phyloP scores from a whole-genome alignment of 1,140 invertebrate species.

The Mizuhopecten yessoensis region DNA sequence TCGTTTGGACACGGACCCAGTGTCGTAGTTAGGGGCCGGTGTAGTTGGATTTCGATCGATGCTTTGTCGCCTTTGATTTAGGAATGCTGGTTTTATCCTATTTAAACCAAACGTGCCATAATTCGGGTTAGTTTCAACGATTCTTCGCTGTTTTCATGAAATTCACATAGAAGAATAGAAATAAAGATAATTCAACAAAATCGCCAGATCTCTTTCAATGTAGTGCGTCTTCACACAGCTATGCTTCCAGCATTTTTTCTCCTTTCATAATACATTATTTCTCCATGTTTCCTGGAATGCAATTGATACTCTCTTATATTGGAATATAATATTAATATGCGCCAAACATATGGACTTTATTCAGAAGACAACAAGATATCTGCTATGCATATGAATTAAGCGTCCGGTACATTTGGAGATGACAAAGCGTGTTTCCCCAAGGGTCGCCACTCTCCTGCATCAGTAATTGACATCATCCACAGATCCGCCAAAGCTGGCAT shows the following conservation, averaged over 20 bases:
- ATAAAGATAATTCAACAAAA: background rate
- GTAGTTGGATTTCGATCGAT: background rate
- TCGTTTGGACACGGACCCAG: background rate
- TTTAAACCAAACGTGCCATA: background rate
- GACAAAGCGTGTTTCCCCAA: background rate
- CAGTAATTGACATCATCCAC: background rate
- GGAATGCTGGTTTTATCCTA: background rate
- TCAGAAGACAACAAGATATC: background rate
- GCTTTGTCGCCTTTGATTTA: background rate
- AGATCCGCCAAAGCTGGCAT: background rate
- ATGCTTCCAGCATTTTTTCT: background rate
- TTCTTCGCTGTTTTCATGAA: background rate
- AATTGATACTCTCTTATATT: too few species aligned
- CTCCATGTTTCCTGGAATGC: background rate
- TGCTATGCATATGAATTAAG: background rate
- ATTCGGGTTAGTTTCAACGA: background rate
- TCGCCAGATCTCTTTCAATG: too few species aligned
- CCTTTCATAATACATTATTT: background rate
- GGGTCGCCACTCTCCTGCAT: background rate
- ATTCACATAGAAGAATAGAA: background rate
- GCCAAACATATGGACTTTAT: background rate
- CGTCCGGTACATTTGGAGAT: background rate
- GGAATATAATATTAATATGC: background rate
- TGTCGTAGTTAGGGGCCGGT: background rate
- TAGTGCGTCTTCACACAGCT: too few species aligned